Conservation (phyloP, 2,888 invertebrate genomes). For the Cheiracanthium punctorium region DNA sequence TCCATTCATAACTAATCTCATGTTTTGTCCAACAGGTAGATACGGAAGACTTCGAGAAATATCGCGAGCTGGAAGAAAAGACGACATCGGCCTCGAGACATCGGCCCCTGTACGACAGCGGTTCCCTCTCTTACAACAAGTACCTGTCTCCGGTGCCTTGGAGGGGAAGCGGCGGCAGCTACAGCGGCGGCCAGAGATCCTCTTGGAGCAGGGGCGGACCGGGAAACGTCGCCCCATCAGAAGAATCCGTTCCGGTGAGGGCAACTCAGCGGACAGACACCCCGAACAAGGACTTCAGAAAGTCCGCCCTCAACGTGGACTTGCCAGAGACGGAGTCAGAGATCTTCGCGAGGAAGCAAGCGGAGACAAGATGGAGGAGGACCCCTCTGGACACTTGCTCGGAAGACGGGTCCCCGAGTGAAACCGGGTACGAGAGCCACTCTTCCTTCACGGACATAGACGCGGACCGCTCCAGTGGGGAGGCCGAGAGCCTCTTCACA, state of each 20-base stretch:
- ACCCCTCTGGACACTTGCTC: conserved; percentile 12
- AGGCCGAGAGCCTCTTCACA: conserved; percentile 40
- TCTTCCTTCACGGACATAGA: conserved; percentile 54
- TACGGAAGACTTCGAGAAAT: conserved; percentile 21
- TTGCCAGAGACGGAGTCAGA: conserved; percentile 35
- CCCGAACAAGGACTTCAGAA: conserved; percentile 46
- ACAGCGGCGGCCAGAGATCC: neutral
- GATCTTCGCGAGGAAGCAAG: conserved; percentile 25
- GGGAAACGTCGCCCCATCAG: neutral
- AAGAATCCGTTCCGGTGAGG: neutral
- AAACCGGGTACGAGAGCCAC: conserved; percentile 53
- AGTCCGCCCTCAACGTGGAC: conserved; percentile 42
- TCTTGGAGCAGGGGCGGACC: neutral
- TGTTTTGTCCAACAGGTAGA: conserved; percentile 27
- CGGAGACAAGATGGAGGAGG: conserved; percentile 17
- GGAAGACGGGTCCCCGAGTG: conserved; percentile 46
- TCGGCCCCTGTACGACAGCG: conserved; percentile 26
- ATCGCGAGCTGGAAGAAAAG: conserved; percentile 24
- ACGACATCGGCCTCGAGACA: conserved; percentile 39
- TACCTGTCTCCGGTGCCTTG: conserved; percentile 57
- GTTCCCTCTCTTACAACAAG: conserved; percentile 31
- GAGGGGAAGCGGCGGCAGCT: conserved; percentile 10
- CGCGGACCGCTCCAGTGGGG: conserved; percentile 37
- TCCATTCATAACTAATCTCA: too few species aligned
- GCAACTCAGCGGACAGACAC: neutral